A percentile compares a stretch with the other conserved stretches of the same genome.
Evolutionary conservation across 2,888 invertebrate species (phyloP).

Genomic region (Imbricaverruca yamaguchii): DNA sequence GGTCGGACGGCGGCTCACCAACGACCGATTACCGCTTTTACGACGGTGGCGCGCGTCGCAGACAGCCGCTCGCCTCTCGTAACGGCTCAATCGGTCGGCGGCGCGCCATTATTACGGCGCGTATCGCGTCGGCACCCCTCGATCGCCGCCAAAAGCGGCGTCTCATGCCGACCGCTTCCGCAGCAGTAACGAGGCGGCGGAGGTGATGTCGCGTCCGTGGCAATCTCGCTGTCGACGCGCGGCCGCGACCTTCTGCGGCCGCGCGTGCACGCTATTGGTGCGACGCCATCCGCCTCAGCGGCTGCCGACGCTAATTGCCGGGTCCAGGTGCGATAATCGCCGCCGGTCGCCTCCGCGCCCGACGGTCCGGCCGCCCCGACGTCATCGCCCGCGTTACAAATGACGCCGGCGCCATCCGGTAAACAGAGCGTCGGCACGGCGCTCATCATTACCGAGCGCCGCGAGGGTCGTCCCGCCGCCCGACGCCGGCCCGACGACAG

Average conservation of each 20-base stretch:
- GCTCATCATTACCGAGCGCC: too few species aligned
- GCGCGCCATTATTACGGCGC: neutral
- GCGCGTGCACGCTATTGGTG: neutral
- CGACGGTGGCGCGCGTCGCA: neutral
- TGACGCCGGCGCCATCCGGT: neutral
- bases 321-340: neutral
- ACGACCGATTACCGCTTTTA: neutral
- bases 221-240: neutral
- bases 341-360: neutral
- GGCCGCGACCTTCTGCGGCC: neutral
- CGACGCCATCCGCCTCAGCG: neutral
- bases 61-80: neutral
- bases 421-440: neutral
- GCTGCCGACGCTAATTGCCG: neutral
- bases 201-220: too few species aligned
- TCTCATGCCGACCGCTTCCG: neutral
- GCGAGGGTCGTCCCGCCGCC: too few species aligned
- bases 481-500: too few species aligned
- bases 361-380: neutral
- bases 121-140: neutral
- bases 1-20: neutral
- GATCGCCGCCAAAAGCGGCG: neutral
- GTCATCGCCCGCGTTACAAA: conserved; percentile 1
- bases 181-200: neutral
- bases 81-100: neutral